Evolutionary conservation across 2,113 vertebrate species (phyloP).

Genomic region (Cebus imitator): DNA sequence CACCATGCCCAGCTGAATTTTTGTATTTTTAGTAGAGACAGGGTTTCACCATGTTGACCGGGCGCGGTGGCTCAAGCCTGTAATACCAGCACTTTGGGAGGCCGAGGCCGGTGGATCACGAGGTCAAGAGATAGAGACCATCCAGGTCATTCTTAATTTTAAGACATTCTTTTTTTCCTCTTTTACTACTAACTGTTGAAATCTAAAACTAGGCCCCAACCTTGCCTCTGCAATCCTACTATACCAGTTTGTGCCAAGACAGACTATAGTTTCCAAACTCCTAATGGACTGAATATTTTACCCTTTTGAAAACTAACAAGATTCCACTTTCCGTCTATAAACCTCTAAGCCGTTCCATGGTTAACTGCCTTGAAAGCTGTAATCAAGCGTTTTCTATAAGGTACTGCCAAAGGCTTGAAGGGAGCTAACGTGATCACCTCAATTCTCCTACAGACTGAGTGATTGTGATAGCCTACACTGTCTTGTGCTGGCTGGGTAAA

Average conservation of each 20-base stretch:
- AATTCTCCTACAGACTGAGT: background rate
- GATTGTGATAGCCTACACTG: background rate
- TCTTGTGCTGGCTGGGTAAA: background rate
- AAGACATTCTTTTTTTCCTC: background rate
- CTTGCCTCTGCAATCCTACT: too few species aligned
- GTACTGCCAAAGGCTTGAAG: background rate
- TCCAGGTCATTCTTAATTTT: background rate
- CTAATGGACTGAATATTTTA: background rate
- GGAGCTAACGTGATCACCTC: background rate
- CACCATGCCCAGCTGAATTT: too few species aligned
- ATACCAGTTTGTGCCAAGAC: background rate
- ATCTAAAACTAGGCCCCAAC: background rate
- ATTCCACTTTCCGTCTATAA: background rate
- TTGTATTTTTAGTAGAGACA: too few species aligned
- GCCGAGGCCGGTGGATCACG: too few species aligned
- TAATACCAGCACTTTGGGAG: too few species aligned
- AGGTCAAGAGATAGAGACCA: too few species aligned
- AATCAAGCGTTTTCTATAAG: background rate
- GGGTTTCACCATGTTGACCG: too few species aligned
- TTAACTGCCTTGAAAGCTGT: background rate
- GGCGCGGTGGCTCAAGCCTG: too few species aligned
- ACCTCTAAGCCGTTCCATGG: background rate
- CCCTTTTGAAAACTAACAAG: background rate
- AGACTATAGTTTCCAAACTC: background rate
- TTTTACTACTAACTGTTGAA: background rate